Evolutionary conservation across 2,797 vertebrate species (phyloP), one percentile per base, ranked within the genome.

Genomic region (Darevskia mixta): DNA sequence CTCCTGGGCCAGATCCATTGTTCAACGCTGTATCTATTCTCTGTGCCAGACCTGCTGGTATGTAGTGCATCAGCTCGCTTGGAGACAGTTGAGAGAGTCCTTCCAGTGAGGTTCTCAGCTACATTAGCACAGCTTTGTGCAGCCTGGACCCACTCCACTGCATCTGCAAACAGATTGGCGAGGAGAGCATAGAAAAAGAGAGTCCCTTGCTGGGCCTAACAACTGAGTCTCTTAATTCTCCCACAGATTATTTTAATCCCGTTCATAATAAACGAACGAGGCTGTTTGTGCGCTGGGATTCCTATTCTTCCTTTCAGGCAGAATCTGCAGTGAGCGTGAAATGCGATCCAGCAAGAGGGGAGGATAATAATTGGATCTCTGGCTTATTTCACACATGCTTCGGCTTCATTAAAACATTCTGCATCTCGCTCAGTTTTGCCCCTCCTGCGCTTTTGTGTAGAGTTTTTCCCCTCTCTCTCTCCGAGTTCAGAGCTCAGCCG

Each of bases 241-340:
- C 91, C 88, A 91, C 88, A 32, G 88, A 92, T 95, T 90, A 89
- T 93, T 93, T 84, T 91, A 92, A 93, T 94, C 93, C 90, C 95
- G 91, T 94, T 93, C 77, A 3, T 80, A 86, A 90, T 49, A 87
- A 94, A 92, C 87, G 87, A 90, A 86, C 81, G 83, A 78, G 91
- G 87, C 58, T 91, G 92, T 95, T 94, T 93, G 92, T 94, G 79
- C 88, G 85, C 88, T 55, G 13, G 89, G 90, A 75, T 67, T 82
- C 92, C 93, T 75, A 18, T 90, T 86, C 93, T 91, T 86, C 55
- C 0, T 55, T 89, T 84, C 87, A 91, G 89, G 77, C 80, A 58
- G 90, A 92, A 90, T 92, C 92, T 89, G 94, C 85, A 79, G 89
- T 88, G 86, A 93, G 90, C 87, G 18, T 90, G 92, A 92, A 95